These are phyloP conservation scores for Boleophthalmus pectinirostris DNA, from an alignment of 2,113 vertebrate species.

Conservation along the genomic window DNA sequence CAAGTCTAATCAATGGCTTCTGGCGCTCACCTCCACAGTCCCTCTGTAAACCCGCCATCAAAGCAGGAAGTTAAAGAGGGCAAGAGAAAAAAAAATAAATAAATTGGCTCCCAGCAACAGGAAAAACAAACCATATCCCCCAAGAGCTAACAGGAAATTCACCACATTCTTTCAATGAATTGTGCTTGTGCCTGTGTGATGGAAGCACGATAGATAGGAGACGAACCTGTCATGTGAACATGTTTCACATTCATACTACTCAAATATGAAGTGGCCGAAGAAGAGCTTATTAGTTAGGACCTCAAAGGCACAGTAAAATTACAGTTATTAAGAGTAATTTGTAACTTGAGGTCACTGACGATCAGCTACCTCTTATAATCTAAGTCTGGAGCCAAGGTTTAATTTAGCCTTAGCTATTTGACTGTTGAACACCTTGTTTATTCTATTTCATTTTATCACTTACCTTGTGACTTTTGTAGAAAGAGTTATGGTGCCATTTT, in stretches of 20 bases:
- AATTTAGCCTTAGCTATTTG: constrained; percentile 43
- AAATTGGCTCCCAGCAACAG: constrained; percentile 74
- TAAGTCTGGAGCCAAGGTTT: constrained; percentile 44
- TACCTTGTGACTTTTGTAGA: constrained; percentile 26
- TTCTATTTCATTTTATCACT: constrained; percentile 33
- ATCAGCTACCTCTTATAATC: constrained; percentile 74
- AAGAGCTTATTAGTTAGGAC: constrained; percentile 22
- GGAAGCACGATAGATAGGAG: constrained; percentile 64
- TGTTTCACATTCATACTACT: constrained; percentile 42
- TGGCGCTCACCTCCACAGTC: constrained; percentile 63
- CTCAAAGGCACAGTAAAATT: constrained; percentile 26
- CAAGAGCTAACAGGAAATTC: constrained; percentile 83
- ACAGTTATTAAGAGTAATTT: constrained; percentile 46
- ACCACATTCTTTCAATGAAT: constrained; percentile 75
- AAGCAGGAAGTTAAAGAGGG: constrained; percentile 71
- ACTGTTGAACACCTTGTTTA: constrained; percentile 45
- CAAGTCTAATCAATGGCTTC: constrained; percentile 59
- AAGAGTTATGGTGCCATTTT: constrained; percentile 37
- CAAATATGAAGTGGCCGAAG: constrained; percentile 18
- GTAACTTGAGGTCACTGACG: constrained; percentile 55
- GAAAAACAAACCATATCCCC: constrained; percentile 83
- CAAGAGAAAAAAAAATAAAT: constrained; percentile 55
- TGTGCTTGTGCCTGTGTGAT: constrained; percentile 64
- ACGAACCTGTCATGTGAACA: constrained; percentile 53
- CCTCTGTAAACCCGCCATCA: constrained; percentile 62